phyloP scores from a whole-genome alignment of 2,888 invertebrate species.

The Poecilobothrus nobilitatus region DNA sequence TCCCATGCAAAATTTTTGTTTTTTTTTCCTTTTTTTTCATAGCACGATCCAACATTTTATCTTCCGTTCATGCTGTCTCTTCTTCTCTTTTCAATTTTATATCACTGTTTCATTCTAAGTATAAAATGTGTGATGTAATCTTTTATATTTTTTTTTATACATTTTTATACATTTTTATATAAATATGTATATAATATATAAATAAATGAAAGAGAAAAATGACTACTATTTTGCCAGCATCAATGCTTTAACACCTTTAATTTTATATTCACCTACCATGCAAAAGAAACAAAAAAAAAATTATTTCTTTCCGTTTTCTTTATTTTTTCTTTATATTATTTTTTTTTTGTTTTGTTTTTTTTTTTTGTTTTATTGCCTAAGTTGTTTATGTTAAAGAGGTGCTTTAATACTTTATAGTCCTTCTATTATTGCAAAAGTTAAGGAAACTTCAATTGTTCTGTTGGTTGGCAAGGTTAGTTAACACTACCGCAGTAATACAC shows the following conservation, averaged over 20 bases:
- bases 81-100: background rate
- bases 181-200: too few species aligned
- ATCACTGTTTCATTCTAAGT: background rate
- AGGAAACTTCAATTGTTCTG: too few species aligned
- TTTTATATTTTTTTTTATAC: too few species aligned
- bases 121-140: background rate
- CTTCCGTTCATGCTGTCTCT: background rate
- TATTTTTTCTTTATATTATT: background rate
- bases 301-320: too few species aligned
- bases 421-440: too few species aligned
- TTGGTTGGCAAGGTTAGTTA: background rate
- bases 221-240: background rate
- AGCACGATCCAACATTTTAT: background rate
- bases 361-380: background rate
- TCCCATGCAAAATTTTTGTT: background rate
- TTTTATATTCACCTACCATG: background rate
- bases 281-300: background rate
- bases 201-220: background rate
- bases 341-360: background rate
- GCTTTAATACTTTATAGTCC: background rate
- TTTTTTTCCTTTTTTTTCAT: background rate
- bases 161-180: too few species aligned
- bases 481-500: background rate
- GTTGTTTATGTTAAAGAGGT: background rate
- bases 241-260: conserved; percentile 4